Evolutionary conservation across 2,113 vertebrate species (phyloP).

Genomic region (Sakesphorus luctuosus): DNA sequence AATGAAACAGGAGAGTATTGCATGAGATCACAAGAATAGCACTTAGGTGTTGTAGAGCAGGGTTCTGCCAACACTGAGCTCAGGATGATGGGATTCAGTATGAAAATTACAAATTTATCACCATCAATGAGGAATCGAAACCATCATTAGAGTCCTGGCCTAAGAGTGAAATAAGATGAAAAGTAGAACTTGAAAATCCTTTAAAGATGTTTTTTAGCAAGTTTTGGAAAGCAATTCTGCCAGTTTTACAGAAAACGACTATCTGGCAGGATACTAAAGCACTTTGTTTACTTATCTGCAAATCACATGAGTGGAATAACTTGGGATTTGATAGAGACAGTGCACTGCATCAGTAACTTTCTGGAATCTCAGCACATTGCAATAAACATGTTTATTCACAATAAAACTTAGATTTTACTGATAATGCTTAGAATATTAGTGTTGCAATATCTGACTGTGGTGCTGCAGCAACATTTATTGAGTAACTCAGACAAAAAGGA

Average conservation of each 20-base stretch:
- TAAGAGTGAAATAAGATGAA: neutral
- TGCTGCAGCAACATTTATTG: neutral
- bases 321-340: neutral
- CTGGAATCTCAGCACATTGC: neutral
- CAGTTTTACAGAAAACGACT: neutral
- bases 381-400: neutral
- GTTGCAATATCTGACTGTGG: neutral
- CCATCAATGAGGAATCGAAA: neutral
- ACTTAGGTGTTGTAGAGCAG: neutral
- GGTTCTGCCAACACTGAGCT: neutral
- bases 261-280: neutral
- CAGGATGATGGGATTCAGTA: neutral
- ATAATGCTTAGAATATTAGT: neutral
- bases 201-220: neutral
- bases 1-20: neutral
- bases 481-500: neutral
- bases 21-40: neutral
- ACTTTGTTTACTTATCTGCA: neutral
- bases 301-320: neutral
- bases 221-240: neutral
- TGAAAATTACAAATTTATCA: neutral
- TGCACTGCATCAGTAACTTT: neutral
- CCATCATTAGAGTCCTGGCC: neutral
- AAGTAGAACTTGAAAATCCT: neutral
- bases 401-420: neutral